phyloP scores from a whole-genome alignment of 1,140 invertebrate genomes.

The Sycophaga agraensis region DNA sequence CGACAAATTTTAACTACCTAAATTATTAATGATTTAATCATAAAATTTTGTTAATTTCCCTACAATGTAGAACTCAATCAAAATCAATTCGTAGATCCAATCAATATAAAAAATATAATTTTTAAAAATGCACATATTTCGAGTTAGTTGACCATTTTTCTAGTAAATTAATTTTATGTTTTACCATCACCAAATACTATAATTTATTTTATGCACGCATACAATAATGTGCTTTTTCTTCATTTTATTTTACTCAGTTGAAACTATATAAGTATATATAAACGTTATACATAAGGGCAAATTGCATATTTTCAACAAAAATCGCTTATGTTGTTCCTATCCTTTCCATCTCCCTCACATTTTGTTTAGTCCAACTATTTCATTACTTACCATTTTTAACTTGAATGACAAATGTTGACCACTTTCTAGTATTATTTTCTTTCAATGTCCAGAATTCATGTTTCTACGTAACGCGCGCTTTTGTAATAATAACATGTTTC shows the following conservation, averaged over 20 bases:
- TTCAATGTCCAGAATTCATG: not conserved
- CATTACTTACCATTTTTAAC: not conserved
- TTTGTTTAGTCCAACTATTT: not conserved
- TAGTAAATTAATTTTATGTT: conserved; percentile 6
- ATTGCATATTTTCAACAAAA: conserved; percentile 4
- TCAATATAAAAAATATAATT: conserved; percentile 26
- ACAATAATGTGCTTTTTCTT: conserved; percentile 7
- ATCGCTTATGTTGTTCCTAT: not conserved
- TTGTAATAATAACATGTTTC: not conserved
- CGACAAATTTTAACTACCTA: no score
- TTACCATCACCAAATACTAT: not conserved
- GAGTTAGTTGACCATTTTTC: conserved; percentile 46
- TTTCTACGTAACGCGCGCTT: not conserved
- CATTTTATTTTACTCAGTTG: not conserved
- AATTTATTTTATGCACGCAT: not conserved
- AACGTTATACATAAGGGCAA: not conserved
- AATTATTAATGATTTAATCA: not conserved
- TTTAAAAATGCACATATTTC: conserved; percentile 50
- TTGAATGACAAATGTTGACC: not conserved
- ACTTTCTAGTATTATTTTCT: no score
- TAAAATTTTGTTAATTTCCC: conserved; percentile 7
- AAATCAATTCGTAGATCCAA: conserved; percentile 37
- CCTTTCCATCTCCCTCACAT: conserved; percentile 1
- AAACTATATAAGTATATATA: no score
- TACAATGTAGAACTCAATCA: no score